Base-by-base conservation (phyloP, 2,888 invertebrate species). In the Clostera curtula region DNA sequence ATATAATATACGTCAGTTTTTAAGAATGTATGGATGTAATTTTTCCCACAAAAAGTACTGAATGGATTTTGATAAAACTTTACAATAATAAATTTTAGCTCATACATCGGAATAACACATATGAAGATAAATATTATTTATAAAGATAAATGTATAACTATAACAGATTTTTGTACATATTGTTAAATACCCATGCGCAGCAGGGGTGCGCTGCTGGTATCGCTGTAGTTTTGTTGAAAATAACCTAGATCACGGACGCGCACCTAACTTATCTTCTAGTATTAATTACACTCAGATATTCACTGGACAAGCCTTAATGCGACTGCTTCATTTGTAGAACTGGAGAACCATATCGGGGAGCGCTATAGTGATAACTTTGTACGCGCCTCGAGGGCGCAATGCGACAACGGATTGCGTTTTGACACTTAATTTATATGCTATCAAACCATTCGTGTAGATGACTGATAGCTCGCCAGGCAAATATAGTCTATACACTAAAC, bases 271-370 rank as follows among this genome's bases (percentile, higher is more conserved):
- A 83, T 83, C 82, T 69, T 56, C 49, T 54, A 64, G 79, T 82
- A 83, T 83, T 83, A 80, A 83, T 83, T 83, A 82, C 69, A 60
- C 59, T 55, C 59, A 69, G 80, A 77, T 80, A 80, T 73, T 71
- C 71, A 62, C 61, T 52, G 66, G 82, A 77, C 79, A 75, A 77
- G 76, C 79, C 79, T 76, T 79, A 82, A 82, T 80, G 79, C 83
- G 73, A 83, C 77, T 70, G 75, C 83, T 82, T 83, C 82, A 83
- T 83, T 80, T 76, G 77, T 74, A 68, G 61, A 59, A 51, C 62
- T 60, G 57, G 66, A 77, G 75, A 75, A 69, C 75, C 68, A 72
- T 79, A 80, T 80, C 79, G 56, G 60, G 51, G 62, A 72, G n/a
- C 68, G 66, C 64, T 72, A 65, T 61, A 68, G 52, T 53, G 80